phyloP scores from a whole-genome alignment of 2,797 vertebrate species.

The Jordanella pulchra region DNA sequence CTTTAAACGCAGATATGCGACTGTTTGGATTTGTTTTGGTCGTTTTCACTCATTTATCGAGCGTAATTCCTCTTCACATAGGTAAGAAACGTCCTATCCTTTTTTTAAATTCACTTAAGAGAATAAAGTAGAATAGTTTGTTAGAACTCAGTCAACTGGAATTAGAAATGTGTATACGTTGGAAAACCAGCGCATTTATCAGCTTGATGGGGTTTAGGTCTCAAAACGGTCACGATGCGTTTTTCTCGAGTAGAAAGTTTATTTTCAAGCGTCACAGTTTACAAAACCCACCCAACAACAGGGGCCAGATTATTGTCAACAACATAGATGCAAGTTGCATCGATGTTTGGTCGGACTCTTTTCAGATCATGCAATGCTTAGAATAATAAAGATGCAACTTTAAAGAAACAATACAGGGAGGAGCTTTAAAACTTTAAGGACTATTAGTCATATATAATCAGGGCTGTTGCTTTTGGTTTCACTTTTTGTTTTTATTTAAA shows the following conservation, averaged over 20 bases:
- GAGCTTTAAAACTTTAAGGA: no score
- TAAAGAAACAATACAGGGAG: neutral
- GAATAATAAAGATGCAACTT: neutral
- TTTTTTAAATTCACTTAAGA: neutral
- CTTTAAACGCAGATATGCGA: conserved; percentile 36
- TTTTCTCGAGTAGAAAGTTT: neutral
- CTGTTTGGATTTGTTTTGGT: conserved; percentile 31
- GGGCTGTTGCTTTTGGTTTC: neutral
- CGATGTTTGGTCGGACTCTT: no score
- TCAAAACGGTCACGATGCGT: neutral
- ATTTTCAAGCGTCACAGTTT: neutral
- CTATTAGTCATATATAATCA: neutral
- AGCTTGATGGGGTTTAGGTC: neutral
- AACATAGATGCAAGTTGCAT: neutral
- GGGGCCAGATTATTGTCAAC: neutral
- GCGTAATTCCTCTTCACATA: conserved; percentile 24
- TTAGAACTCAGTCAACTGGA: neutral
- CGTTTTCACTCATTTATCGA: neutral
- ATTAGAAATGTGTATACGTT: neutral
- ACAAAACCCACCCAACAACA: neutral
- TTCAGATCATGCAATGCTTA: neutral
- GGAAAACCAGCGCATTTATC: no score
- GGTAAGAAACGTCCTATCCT: conserved; percentile 54
- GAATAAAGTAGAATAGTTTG: neutral
- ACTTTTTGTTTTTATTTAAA: neutral